Conservation (phyloP, 2,113 vertebrate species). For the Eudorcas thomsonii region DNA sequence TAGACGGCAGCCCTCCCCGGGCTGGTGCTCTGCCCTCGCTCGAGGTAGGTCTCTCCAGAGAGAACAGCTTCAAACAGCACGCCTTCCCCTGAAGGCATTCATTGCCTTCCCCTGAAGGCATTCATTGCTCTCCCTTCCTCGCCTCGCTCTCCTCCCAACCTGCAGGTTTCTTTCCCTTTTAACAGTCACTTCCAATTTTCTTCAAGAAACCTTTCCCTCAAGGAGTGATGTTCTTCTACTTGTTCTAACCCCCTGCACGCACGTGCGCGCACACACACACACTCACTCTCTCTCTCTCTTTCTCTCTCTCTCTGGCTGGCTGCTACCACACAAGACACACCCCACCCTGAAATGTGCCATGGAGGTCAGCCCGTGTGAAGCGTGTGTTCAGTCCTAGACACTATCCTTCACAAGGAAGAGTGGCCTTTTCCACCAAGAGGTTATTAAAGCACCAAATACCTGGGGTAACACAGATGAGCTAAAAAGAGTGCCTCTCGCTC, state of each 20-base stretch:
- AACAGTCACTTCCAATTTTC: not conserved
- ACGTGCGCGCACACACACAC: not conserved
- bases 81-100: not conserved
- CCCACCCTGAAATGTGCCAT: not conserved
- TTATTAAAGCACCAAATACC: not conserved
- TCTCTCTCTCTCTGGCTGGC: not conserved
- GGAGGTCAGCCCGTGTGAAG: not conserved
- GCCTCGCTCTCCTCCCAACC: not conserved
- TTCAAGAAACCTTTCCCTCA: not conserved
- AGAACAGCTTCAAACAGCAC: not conserved
- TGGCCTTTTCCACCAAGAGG: not conserved
- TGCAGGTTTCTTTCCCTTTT: not conserved
- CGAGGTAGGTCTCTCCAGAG: too few species aligned
- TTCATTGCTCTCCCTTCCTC: not conserved
- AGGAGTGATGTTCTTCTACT: not conserved
- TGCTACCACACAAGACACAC: not conserved
- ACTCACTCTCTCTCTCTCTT: not conserved
- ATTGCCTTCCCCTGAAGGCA: not conserved
- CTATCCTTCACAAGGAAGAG: not conserved
- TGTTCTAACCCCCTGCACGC: not conserved
- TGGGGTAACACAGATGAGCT: not conserved
- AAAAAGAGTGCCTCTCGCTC: not conserved
- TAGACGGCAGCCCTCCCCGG: rapidly evolving
- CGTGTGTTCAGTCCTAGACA: not conserved
- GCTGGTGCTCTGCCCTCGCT: rapidly evolving